Evolutionary conservation across 2,888 invertebrate species (phyloP).

Genomic region (Agelastica alni): DNA sequence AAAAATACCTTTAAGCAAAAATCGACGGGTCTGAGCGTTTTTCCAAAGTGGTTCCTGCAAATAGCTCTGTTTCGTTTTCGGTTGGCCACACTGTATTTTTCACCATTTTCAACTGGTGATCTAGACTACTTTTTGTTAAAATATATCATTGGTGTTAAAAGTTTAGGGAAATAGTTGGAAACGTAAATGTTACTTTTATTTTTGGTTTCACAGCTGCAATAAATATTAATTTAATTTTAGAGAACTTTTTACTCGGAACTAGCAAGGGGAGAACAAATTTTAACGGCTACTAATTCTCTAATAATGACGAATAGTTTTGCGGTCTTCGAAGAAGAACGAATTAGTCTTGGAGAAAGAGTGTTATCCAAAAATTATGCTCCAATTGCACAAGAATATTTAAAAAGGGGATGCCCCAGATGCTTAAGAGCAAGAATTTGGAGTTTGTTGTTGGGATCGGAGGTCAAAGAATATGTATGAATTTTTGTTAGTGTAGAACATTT

Average conservation of each 20-base stretch:
- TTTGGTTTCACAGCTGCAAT: too few species aligned
- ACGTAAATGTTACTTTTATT: too few species aligned
- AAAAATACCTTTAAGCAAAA: too few species aligned
- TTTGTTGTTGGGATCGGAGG: constrained; percentile 80
- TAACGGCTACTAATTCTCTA: constrained; percentile 62
- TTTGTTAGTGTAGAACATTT: background rate
- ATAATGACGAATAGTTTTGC: constrained; percentile 59
- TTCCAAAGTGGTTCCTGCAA: too few species aligned
- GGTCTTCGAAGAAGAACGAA: constrained; percentile 70
- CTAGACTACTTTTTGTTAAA: too few species aligned
- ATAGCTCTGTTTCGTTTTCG: too few species aligned
- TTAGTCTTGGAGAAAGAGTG: constrained; percentile 76
- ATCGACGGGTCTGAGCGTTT: too few species aligned
- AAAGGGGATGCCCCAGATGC: constrained; percentile 79
- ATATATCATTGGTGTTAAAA: too few species aligned
- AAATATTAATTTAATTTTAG: too few species aligned
- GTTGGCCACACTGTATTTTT: too few species aligned
- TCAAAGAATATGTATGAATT: constrained; percentile 65
- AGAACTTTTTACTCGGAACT: constrained; percentile 73
- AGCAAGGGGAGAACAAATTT: constrained; percentile 75
- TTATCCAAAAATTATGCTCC: constrained; percentile 81
- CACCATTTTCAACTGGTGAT: too few species aligned
- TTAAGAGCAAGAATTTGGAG: constrained; percentile 85
- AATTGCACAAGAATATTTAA: constrained; percentile 86
- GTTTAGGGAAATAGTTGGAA: too few species aligned